Percentiles rank a stretch among this genome's conserved stretches.
phyloP scores from a whole-genome alignment of 1,140 invertebrate species.

The Temnothorax nylanderi region DNA sequence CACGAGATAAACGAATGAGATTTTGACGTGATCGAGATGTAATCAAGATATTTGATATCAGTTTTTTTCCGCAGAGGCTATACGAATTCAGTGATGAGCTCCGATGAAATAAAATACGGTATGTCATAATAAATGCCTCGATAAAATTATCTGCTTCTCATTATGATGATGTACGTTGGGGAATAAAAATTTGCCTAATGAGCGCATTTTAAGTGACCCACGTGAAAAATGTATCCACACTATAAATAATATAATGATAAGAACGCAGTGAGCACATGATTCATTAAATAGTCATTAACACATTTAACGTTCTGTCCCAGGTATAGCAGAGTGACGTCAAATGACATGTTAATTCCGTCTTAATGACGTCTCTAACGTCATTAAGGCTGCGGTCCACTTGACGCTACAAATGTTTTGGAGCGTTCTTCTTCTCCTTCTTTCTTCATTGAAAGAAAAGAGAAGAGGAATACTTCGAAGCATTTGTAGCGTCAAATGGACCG shows the following conservation, averaged over 20 bases:
- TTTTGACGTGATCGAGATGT: neutral
- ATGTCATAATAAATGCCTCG: neutral
- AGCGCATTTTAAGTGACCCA: neutral
- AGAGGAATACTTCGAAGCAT: no score
- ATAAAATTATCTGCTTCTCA: neutral
- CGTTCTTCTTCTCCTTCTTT: no score
- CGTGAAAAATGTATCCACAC: neutral
- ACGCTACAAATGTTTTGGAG: no score
- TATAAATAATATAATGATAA: neutral
- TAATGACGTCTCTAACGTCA: no score
- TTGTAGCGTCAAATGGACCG: no score
- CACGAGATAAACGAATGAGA: neutral
- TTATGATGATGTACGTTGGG: neutral
- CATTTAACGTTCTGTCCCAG: no score
- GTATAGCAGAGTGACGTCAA: no score
- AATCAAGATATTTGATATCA: neutral
- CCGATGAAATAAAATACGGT: neutral
- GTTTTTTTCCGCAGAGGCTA: neutral
- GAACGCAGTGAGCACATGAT: no score
- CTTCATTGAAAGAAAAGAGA: no score
- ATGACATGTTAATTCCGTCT: no score
- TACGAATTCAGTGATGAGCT: neutral
- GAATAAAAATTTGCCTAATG: neutral
- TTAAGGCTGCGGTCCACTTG: no score
- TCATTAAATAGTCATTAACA: no score